Conservation (phyloP, 2,113 vertebrate genomes). For the Dromaius novaehollandiae region DNA sequence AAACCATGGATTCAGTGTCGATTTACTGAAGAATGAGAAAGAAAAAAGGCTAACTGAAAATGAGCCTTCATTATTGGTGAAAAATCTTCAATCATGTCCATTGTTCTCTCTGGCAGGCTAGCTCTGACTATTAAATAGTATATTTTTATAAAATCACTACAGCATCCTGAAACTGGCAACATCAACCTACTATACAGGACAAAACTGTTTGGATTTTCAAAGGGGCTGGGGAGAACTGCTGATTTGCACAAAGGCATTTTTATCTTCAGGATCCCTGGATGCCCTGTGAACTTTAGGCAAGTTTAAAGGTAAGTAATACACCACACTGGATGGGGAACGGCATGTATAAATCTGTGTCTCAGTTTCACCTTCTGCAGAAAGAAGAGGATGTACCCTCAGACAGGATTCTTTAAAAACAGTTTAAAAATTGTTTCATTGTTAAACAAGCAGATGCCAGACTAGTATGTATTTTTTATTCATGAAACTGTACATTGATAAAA, state of each 20-base stretch:
- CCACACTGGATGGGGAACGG: neutral
- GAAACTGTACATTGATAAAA: neutral
- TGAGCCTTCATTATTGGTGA: neutral
- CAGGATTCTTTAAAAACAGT: neutral
- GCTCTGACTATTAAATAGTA: neutral
- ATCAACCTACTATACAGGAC: neutral
- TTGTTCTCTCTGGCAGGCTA: neutral
- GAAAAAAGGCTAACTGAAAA: neutral
- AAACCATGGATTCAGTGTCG: neutral
- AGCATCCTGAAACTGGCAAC: neutral
- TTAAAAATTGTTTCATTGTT: neutral
- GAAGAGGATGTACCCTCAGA: neutral
- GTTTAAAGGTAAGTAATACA: neutral
- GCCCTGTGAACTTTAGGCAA: neutral
- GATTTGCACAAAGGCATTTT: neutral
- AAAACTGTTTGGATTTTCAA: neutral
- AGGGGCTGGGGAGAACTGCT: neutral
- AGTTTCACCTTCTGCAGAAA: neutral
- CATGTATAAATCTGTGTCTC: neutral
- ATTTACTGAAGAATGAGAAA: neutral
- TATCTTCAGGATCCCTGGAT: neutral
- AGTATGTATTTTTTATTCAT: neutral
- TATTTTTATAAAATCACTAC: neutral
- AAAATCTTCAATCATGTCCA: neutral
- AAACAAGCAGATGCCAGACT: neutral